These are phyloP conservation scores for Amphiura filiformis DNA, from an alignment of 35 echinoderm and acorn worm genomes.

Conservation along the genomic window DNA sequence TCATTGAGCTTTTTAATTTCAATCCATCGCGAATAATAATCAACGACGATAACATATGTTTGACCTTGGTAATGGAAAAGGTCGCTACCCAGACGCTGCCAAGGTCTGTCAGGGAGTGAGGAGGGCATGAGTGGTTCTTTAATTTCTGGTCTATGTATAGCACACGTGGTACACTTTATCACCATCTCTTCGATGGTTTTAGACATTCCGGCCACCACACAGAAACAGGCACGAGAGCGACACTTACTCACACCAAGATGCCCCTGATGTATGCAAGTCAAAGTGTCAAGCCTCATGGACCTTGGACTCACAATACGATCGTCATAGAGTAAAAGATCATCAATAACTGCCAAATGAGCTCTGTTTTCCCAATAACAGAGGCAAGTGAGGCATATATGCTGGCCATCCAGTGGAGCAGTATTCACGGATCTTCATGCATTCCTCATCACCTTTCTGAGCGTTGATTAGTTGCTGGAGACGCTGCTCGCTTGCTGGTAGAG, in stretches of 20 bases:
- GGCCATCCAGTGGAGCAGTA: slow-evolving; percentile 65
- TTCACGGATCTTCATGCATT: slow-evolving; percentile 35
- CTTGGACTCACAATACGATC: slow-evolving; percentile 55
- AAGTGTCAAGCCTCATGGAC: slow-evolving; percentile 32
- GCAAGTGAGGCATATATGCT: slow-evolving; percentile 30
- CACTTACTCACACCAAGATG: slow-evolving; percentile 37
- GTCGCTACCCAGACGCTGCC: slow-evolving; percentile 42
- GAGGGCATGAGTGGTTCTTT: slow-evolving; percentile 51
- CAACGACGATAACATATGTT: slow-evolving; percentile 25
- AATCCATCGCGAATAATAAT: slow-evolving; percentile 41
- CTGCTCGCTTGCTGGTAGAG: slow-evolving; percentile 27
- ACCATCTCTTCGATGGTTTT: slow-evolving; percentile 46
- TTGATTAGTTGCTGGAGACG: neutral
- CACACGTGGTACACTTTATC: slow-evolving; percentile 34
- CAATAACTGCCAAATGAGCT: slow-evolving; percentile 39
- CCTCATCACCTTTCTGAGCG: slow-evolving; percentile 23
- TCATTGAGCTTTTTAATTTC: slow-evolving; percentile 26
- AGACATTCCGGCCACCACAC: slow-evolving; percentile 56
- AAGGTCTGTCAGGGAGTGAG: slow-evolving; percentile 46
- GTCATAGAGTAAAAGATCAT: slow-evolving; percentile 53
- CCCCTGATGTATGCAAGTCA: slow-evolving; percentile 41
- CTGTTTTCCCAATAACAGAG: slow-evolving; percentile 30
- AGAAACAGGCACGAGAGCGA: neutral
- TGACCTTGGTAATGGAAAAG: slow-evolving; percentile 32
- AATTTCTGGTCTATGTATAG: slow-evolving; percentile 8